These are phyloP conservation scores for Hyla sarda DNA, from an alignment of 2,113 vertebrate species.

Conservation along the genomic window DNA sequence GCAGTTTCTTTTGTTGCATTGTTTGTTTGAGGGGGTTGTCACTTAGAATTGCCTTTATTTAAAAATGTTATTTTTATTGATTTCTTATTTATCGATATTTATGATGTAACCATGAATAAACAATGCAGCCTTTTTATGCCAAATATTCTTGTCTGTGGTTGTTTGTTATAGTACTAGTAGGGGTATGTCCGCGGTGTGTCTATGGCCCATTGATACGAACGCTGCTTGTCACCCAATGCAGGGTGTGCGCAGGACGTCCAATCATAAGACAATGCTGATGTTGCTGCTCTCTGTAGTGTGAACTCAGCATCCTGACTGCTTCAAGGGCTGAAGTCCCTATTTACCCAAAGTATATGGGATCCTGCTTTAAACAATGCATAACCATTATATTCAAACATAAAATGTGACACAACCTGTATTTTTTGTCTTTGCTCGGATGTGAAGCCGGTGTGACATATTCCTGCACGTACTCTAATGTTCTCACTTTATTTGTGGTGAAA, in stretches of 20 bases:
- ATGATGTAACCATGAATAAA: no score
- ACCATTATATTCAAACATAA: not conserved
- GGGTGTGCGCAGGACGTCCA: conserved; percentile 2
- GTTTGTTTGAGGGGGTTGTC: no score
- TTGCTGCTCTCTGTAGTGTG: no score
- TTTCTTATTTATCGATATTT: no score
- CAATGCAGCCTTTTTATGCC: no score
- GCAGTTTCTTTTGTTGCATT: no score
- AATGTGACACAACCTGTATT: not conserved
- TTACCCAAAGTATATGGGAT: not conserved
- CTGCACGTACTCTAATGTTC: not conserved
- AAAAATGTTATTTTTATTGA: no score
- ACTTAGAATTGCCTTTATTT: no score
- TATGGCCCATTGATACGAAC: not conserved
- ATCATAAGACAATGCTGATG: not conserved
- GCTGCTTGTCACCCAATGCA: not conserved
- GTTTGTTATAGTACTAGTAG: no score
- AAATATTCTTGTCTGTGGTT: no score
- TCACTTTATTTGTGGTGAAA: not conserved
- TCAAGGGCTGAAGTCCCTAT: not conserved
- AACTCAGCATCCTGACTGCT: not conserved
- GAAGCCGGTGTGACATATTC: not conserved
- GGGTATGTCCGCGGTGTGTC: no score
- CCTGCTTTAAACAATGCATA: not conserved
- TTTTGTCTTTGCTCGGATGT: not conserved